These are phyloP conservation scores for Hylyphantes graminicola DNA, from an alignment of 1,140 invertebrate genomes.

Conservation along the genomic window DNA sequence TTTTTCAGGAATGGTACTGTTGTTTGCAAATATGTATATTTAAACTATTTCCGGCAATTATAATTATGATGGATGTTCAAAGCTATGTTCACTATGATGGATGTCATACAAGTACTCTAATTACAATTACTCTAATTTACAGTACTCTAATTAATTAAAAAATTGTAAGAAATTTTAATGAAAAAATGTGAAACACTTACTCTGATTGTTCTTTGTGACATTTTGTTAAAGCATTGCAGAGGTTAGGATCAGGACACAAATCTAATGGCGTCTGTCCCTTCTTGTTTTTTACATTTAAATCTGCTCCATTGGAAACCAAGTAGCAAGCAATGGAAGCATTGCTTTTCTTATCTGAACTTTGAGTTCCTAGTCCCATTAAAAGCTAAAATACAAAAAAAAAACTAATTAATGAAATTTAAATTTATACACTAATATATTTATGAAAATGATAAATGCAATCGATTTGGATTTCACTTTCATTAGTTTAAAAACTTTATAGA, in stretches of 20 bases:
- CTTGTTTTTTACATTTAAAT: slow-evolving; percentile 94
- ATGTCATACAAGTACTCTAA: no score
- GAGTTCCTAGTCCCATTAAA: slow-evolving; percentile 86
- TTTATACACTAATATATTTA: neutral
- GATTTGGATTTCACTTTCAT: no score
- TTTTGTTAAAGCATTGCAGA: slow-evolving; percentile 91
- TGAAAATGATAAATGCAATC: neutral
- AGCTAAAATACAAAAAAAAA: slow-evolving; percentile 71
- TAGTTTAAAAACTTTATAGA: no score
- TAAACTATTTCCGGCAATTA: no score
- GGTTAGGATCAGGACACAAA: slow-evolving; percentile 94
- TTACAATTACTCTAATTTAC: no score
- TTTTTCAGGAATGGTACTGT: no score
- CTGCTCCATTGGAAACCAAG: slow-evolving; percentile 92
- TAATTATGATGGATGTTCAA: no score
- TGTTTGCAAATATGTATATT: no score
- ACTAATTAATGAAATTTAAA: neutral
- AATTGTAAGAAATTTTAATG: neutral
- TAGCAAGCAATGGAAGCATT: slow-evolving; percentile 96
- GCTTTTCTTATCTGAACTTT: slow-evolving; percentile 93
- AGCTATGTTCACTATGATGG: no score
- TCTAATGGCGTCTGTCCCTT: slow-evolving; percentile 96
- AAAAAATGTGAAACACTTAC: slow-evolving; percentile 41
- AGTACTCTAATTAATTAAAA: no score
- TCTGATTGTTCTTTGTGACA: slow-evolving; percentile 82